phyloP scores from a whole-genome alignment of 1,140 invertebrate species.

The Antheraea mylitta region DNA sequence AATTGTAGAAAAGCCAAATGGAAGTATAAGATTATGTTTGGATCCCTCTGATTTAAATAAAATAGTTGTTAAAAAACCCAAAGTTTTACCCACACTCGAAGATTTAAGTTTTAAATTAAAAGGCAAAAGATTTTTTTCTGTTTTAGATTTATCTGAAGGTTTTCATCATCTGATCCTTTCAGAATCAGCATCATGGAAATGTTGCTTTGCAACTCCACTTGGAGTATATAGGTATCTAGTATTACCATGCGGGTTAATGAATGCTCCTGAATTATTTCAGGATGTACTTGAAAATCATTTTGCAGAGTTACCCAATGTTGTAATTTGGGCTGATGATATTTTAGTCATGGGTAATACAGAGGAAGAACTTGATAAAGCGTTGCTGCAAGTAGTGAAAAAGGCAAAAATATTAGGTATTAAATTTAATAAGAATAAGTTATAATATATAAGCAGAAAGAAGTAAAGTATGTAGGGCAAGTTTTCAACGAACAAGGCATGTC shows the following conservation, averaged over 20 bases:
- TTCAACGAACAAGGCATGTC: constrained; percentile 16
- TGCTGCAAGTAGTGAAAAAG: constrained; percentile 1
- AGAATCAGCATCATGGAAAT: constrained; percentile 22
- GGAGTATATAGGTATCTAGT: constrained; percentile 17
- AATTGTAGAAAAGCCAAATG: constrained; percentile 27
- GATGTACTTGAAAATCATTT: constrained; percentile 26
- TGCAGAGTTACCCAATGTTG: constrained; percentile 30
- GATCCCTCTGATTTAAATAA: constrained; percentile 35
- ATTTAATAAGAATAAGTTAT: constrained; percentile 57
- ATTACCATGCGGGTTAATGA: constrained; percentile 34
- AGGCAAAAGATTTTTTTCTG: constrained; percentile 21
- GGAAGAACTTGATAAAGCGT: constrained; percentile 27
- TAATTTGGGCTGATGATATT: constrained; percentile 43
- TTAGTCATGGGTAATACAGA: constrained; percentile 24
- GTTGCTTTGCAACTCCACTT: constrained; percentile 20
- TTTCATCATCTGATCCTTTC: constrained; percentile 25
- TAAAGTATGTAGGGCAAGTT: constrained; percentile 53
- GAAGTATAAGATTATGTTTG: constrained; percentile 29
- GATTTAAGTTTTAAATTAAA: constrained; percentile 15
- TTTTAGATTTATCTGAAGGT: constrained; percentile 30
- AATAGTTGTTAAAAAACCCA: constrained; percentile 16
- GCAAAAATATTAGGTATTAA: constrained; percentile 42
- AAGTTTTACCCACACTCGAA: constrained; percentile 22
- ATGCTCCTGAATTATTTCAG: constrained; percentile 39
- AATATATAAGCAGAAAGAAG: constrained; percentile 34